A percentile compares a stretch with the other conserved stretches of the same genome.
These are phyloP conservation scores for Leptinotarsa juncta DNA, from an alignment of 2,888 invertebrate species.

Conservation along the genomic window DNA sequence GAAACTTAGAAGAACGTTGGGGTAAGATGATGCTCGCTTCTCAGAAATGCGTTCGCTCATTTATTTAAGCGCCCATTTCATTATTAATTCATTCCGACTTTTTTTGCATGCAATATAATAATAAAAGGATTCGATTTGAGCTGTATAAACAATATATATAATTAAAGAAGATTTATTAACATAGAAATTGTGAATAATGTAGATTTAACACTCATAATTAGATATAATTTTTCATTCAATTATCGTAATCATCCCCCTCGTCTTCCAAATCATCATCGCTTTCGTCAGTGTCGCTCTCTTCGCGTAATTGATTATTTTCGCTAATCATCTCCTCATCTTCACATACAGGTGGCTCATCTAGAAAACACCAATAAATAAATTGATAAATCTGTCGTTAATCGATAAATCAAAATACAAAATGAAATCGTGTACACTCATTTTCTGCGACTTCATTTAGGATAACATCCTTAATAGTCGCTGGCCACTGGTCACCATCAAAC, in stretches of 20 bases:
- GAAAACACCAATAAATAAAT: background rate
- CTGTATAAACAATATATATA: too few species aligned
- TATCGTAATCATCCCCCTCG: slow-evolving; percentile 9
- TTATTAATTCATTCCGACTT: too few species aligned
- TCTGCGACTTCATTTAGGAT: background rate
- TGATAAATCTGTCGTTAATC: too few species aligned
- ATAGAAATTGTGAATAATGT: background rate
- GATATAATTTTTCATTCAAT: slow-evolving; percentile 5
- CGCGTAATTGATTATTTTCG: slow-evolving; percentile 7
- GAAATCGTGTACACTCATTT: too few species aligned
- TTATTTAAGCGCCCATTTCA: too few species aligned
- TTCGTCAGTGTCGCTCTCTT: slow-evolving; percentile 6
- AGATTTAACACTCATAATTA: slow-evolving; percentile 3
- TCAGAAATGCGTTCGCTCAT: too few species aligned
- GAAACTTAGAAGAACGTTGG: too few species aligned
- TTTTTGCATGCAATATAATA: too few species aligned
- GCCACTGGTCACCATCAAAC: background rate
- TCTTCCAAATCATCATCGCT: slow-evolving; percentile 13
- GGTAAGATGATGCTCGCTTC: too few species aligned
- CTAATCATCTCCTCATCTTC: background rate
- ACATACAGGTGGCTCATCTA: background rate
- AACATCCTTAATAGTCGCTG: background rate
- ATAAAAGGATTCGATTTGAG: too few species aligned
- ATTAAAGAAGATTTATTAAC: too few species aligned
- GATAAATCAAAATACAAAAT: too few species aligned